These are phyloP conservation scores for Drosophila melanosoma DNA, from an alignment of 2,888 invertebrate genomes.

Conservation along the genomic window DNA sequence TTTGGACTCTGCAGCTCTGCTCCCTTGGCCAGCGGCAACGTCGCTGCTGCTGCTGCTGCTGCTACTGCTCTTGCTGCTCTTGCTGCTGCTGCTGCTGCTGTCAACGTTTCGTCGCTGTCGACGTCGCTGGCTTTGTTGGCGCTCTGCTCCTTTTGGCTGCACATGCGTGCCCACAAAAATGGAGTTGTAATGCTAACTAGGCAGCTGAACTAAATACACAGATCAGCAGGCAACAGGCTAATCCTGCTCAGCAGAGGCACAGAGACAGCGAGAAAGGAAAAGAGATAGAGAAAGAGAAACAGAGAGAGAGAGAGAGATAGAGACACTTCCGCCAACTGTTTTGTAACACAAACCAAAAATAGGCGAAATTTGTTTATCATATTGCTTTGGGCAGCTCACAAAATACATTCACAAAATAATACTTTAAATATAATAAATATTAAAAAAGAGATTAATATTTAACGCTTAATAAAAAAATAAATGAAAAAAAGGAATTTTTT, in stretches of 20 bases:
- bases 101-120: not conserved
- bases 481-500: not conserved
- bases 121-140: slow-evolving; percentile 5
- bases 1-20: slow-evolving; percentile 53
- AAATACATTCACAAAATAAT: not conserved
- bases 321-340: not conserved
- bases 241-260: not conserved
- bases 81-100: slow-evolving; percentile 14
- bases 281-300: not conserved
- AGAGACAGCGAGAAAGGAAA: not conserved
- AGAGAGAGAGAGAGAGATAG: not conserved
- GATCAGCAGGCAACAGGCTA: slow-evolving; percentile 1
- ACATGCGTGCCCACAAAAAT: slow-evolving; percentile 5
- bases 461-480: not conserved
- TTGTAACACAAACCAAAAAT: not conserved
- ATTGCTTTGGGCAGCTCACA: not conserved
- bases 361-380: not conserved
- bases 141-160: slow-evolving; percentile 10
- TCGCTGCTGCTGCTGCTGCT: slow-evolving; percentile 9
- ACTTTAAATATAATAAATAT: not conserved
- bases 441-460: not conserved
- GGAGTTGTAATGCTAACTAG: not conserved
- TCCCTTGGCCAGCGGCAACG: slow-evolving; percentile 41
- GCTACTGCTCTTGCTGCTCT: too few relatives aligned
- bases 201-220: not conserved